Conservation (phyloP, 23 tunicate genomes). For the Halocynthia roretzi region DNA sequence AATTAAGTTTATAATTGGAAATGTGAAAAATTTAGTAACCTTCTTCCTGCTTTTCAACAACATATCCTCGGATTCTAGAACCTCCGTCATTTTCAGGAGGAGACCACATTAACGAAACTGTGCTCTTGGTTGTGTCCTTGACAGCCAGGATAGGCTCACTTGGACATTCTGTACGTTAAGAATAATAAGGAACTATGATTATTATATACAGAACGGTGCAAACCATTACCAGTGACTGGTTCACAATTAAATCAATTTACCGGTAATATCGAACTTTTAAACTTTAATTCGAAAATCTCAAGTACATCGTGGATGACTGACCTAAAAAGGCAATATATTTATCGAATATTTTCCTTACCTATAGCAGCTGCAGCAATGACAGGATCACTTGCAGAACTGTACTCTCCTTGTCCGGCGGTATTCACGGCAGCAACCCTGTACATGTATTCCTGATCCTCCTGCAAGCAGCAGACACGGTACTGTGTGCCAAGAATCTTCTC, state of each 20-base stretch:
- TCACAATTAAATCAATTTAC: too few species aligned
- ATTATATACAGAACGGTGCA: too few species aligned
- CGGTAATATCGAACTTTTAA: background rate
- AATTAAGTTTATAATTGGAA: too few species aligned
- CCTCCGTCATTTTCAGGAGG: conserved; percentile 93
- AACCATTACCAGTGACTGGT: too few species aligned
- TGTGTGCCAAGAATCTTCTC: conserved; percentile 74
- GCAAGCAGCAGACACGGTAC: conserved; percentile 74
- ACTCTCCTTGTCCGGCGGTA: conserved; percentile 78
- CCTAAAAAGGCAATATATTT: too few species aligned
- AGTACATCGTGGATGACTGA: background rate
- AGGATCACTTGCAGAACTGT: conserved; percentile 40
- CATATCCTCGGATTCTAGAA: conserved; percentile 68
- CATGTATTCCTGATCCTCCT: conserved; percentile 85
- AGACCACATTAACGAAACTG: conserved; percentile 61
- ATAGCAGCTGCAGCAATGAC: conserved; percentile 54
- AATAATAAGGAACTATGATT: too few species aligned
- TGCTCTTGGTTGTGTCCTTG: conserved; percentile 42
- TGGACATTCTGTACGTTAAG: conserved; percentile 13
- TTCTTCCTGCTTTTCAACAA: conserved; percentile 62
- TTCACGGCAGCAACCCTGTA: conserved; percentile 90
- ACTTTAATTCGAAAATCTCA: background rate
- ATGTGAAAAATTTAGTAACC: conserved; percentile 9
- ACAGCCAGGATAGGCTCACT: conserved; percentile 49
- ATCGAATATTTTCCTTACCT: background rate